A percentile compares a stretch with the other conserved stretches of the same genome.
Conservation (phyloP, 2,888 invertebrate species). For the Hydraecia micacea region DNA sequence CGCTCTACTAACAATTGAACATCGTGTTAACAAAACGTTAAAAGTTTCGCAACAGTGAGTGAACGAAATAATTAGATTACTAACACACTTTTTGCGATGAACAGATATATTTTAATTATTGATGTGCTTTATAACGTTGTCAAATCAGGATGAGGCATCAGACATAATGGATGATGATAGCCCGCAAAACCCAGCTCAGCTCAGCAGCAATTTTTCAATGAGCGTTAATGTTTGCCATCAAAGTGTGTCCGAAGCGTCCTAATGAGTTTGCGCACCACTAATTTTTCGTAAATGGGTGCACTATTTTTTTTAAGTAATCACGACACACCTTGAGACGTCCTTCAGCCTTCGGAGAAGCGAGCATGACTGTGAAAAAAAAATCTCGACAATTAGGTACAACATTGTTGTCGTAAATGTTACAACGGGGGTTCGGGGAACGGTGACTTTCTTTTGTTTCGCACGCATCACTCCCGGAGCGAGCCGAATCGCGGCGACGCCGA, state of each 20-base stretch:
- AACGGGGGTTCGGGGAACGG: constrained; percentile 75
- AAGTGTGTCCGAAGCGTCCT: constrained; percentile 73
- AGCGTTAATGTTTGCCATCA: constrained; percentile 73
- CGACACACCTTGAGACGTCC: constrained; percentile 78
- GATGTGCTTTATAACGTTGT: constrained; percentile 64
- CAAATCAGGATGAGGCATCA: constrained; percentile 56
- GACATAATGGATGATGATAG: constrained; percentile 75
- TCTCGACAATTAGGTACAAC: constrained; percentile 78
- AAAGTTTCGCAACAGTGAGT: constrained; percentile 22
- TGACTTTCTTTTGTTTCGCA: constrained; percentile 84
- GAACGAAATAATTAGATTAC: constrained; percentile 27
- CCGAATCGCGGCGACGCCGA: constrained; percentile 81
- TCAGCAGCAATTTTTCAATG: constrained; percentile 81
- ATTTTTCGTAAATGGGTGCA: constrained; percentile 78
- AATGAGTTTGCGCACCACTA: constrained; percentile 81
- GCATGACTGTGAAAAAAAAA: constrained; percentile 78
- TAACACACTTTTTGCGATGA: constrained; percentile 27
- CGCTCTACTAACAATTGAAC: constrained; percentile 53
- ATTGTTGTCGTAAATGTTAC: constrained; percentile 77
- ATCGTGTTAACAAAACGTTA: constrained; percentile 26
- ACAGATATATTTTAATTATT: constrained; percentile 51
- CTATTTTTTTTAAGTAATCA: constrained; percentile 75
- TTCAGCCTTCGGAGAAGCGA: constrained; percentile 84
- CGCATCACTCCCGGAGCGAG: constrained; percentile 75
- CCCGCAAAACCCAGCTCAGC: constrained; percentile 68